Evolutionary conservation across 1,140 invertebrate genomes (phyloP), one percentile per base, ranked within the genome.

Genomic region (Coenobita brevimanus): DNA sequence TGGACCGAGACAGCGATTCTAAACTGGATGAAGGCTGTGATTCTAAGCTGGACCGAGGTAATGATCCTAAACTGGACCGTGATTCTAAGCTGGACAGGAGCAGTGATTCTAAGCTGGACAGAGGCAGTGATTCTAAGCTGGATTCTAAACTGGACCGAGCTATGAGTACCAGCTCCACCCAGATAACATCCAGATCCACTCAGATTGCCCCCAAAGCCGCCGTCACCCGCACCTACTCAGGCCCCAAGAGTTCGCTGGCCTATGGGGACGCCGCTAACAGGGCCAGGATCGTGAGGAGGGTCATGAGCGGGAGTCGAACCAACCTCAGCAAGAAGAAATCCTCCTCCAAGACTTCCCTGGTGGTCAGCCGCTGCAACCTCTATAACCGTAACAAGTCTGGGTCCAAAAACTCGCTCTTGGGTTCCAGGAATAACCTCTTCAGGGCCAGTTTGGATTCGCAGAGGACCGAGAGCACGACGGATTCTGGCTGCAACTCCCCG

Each of bases 241-340:
- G 86, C 6, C 86, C 86, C 27, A 88, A 88, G 69, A 82, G 79
- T 30, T 82, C 79, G 15, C 41, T 88, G 15, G 54, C 41, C 1
- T 24, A 33, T 15, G 46, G 62, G 0, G 86, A 82, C 38, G 50
- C 64, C 21, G 86, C 79, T 46, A 88, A 30, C 57, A 46, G 86
- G 27, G 86, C 79, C 36, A 81, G 80, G 36, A 88, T 88, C 57
- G 86, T 88, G 36, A 73, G 86, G 54, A 71, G 86, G 24, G 86
- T 88, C 54, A 88, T 88, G 86, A 75, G 57, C 13, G 86, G 86
- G 13, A 82, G 86, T 17, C 79, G 86, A 43, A 76, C 86, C 2
- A 88, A 88, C 71, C 64, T 88, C 30, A 88, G 80, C 38, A 88
- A 88, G 38, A 88, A 88, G 69, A 88, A 88, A 67, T 88, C 86